Evolutionary conservation across 2,888 invertebrate genomes (phyloP), one percentile per base, ranked within the genome.

Genomic region (Caenorhabditis sp.): DNA sequence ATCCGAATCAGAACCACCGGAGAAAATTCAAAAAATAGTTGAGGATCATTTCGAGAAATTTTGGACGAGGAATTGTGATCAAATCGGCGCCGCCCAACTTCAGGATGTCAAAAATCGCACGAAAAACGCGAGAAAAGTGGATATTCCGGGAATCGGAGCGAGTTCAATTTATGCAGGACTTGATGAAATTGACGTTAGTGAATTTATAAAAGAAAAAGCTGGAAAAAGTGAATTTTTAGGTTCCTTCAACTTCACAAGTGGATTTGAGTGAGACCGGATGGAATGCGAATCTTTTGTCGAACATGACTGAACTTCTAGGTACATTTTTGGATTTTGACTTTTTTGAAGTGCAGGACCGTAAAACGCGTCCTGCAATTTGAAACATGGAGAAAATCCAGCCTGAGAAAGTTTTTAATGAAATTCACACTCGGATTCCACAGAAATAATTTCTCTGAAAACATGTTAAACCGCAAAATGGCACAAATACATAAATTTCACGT

Each of bases 221-320:
- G 20, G 21, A 36, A 20, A 20, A 38, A 59, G 23, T n/a, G 25
- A 3, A 25, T 26, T 20, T 52, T 36, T 38, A 62, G 62, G 23
- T 56, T 5, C 56, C 62, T 8, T 26, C 63, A 21, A 21, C 31
- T 2, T 56, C 50, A 21, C n/a, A 43, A 1, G 12, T 26, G 12
- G 66, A 67, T 49, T 59, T 61, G 12, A 38, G 62, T n/a, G 36
- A 23, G 50, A 23, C 70, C 14, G 70, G 67, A 12, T 80, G 78
- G 78, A 78, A 70, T 31, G 70, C 70, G 17, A 59, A 61, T 23
- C 56, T 80, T 36, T 17, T 70, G 0, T 52, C 52, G 14, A 70
- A 80, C 61, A 56, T 80, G 61, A 63, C 38, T 5, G 43, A 52
- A 7, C 31, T 31, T 31, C 10, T 31, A 31, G 31, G 31, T 31